These are phyloP conservation scores for Malurus cyaneus DNA, from an alignment of 2,113 vertebrate species.

Conservation along the genomic window DNA sequence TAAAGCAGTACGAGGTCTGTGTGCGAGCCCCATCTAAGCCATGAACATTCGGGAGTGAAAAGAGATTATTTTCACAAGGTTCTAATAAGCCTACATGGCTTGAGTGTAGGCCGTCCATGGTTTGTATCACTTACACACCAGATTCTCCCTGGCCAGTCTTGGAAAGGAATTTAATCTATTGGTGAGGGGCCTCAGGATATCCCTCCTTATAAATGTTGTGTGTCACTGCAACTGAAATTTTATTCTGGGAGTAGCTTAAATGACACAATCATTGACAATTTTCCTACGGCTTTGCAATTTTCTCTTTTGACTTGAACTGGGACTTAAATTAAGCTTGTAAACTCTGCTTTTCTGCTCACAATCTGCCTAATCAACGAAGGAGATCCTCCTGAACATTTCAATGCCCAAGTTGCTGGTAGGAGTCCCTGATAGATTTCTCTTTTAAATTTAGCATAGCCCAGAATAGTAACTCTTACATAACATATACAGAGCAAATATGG, in stretches of 20 bases:
- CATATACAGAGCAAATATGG: slow-evolving; percentile 32
- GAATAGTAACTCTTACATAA: slow-evolving; percentile 62
- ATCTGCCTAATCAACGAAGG: slow-evolving; percentile 40
- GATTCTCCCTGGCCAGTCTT: not conserved
- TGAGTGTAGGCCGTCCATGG: not conserved
- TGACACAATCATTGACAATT: not conserved
- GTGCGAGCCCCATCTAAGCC: not conserved
- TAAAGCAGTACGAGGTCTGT: not conserved
- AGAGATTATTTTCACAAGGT: not conserved
- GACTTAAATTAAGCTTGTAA: slow-evolving; percentile 23
- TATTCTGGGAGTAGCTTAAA: not conserved
- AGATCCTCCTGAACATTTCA: slow-evolving; percentile 34
- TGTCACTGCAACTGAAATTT: not conserved
- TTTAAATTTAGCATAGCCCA: slow-evolving; percentile 35
- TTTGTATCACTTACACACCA: not conserved
- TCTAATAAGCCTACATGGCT: not conserved
- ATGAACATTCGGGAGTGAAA: not conserved
- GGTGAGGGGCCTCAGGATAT: not conserved
- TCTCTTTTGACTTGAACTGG: not conserved
- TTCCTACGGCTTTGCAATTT: slow-evolving; percentile 9
- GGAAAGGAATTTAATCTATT: not conserved
- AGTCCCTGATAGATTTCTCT: slow-evolving; percentile 45
- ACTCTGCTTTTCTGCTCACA: slow-evolving; percentile 20
- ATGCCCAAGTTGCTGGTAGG: slow-evolving; percentile 18
- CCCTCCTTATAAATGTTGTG: not conserved